Conservation (phyloP, 2,113 vertebrate genomes). For the Montifringilla adamsi region DNA sequence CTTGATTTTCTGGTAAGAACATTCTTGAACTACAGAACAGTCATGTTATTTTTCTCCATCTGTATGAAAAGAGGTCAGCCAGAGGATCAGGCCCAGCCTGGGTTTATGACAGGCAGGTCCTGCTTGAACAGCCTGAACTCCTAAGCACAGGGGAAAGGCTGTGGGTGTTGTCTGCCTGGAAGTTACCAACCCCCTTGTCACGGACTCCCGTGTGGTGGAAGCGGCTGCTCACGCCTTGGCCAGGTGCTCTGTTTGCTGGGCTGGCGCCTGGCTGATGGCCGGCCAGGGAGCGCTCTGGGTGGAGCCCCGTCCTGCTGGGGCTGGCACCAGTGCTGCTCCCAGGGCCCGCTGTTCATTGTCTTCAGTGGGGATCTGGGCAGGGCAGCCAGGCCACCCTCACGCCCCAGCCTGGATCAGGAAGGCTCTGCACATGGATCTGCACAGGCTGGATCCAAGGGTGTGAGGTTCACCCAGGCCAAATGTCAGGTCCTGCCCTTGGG, state of each 20-base stretch:
- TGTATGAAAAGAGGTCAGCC: not conserved
- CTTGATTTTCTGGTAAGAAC: not conserved
- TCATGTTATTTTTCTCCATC: not conserved
- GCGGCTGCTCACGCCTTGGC: not conserved
- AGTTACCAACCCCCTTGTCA: not conserved
- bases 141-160: not conserved
- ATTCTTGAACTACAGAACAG: not conserved
- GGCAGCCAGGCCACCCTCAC: not conserved
- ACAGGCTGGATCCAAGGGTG: not conserved
- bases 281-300: rapidly evolving
- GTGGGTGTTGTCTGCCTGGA: not conserved
- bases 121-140: not conserved
- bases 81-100: not conserved
- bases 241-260: rapidly evolving
- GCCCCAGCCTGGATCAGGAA: too few species aligned
- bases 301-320: not conserved
- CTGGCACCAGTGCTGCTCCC: not conserved
- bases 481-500: not conserved
- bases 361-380: not conserved
- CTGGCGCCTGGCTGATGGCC: not conserved
- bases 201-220: rapidly evolving
- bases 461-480: not conserved
- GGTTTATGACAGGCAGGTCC: not conserved
- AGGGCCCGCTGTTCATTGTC: rapidly evolving
- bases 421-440: not conserved